Percentiles rank a stretch among this genome's conserved stretches.
Evolutionary conservation across 1,140 invertebrate species (phyloP).

Genomic region (Leptopilina clavipes): DNA sequence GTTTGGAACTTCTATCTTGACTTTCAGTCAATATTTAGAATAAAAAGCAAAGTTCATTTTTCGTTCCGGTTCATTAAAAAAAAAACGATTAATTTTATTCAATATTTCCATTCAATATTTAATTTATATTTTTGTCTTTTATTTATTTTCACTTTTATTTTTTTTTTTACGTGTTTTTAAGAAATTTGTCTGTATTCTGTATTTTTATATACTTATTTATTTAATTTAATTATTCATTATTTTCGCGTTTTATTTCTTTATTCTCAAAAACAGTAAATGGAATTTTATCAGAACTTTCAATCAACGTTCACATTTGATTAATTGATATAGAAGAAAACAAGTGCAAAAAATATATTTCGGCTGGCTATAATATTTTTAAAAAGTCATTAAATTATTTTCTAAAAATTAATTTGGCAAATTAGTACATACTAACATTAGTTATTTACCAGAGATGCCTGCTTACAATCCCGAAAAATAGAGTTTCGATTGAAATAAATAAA

Average conservation of each 20-base stretch:
- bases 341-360: background rate
- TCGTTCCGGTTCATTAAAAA: too few species aligned
- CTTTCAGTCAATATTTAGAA: conserved; percentile 9
- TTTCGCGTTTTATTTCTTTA: too few species aligned
- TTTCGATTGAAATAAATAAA: background rate
- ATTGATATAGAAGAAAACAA: too few species aligned
- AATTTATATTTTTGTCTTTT: background rate
- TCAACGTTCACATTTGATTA: too few species aligned
- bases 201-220: too few species aligned
- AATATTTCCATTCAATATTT: background rate
- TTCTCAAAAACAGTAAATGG: too few species aligned
- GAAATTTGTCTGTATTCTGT: too few species aligned
- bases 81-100: too few species aligned
- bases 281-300: too few species aligned
- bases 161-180: too few species aligned
- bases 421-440: background rate
- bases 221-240: too few species aligned
- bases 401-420: background rate
- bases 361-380: background rate
- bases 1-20: background rate
- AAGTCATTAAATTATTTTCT: background rate
- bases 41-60: background rate
- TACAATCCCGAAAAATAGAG: conserved; percentile 39
- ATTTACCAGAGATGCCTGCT: conserved; percentile 53
- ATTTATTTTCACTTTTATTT: too few species aligned